Conservation (phyloP, 2,113 vertebrate genomes). For the Bos indicus region DNA sequence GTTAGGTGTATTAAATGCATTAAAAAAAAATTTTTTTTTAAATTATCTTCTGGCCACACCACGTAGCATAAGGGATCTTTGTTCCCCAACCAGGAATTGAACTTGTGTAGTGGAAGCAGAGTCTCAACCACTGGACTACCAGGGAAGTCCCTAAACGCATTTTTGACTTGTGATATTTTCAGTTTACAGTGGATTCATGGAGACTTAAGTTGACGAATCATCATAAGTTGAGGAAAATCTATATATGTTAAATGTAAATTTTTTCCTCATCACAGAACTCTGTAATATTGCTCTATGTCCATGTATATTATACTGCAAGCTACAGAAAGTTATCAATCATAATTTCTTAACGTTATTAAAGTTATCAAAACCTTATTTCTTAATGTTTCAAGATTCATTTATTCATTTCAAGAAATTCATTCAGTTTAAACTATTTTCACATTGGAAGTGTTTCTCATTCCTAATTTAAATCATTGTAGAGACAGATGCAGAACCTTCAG, state of each 20-base stretch:
- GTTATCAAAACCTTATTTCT: neutral
- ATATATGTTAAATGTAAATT: neutral
- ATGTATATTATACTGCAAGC: neutral
- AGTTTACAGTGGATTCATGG: neutral
- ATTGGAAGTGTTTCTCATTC: neutral
- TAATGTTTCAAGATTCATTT: neutral
- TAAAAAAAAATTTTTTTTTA: neutral
- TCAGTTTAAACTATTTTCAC: conserved; percentile 6
- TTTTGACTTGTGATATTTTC: neutral
- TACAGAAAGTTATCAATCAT: neutral
- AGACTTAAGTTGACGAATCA: neutral
- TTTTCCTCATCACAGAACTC: neutral
- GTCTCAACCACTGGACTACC: neutral
- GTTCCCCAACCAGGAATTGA: neutral
- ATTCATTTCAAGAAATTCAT: neutral
- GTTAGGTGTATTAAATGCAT: neutral
- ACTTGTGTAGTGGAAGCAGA: neutral
- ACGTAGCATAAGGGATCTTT: neutral
- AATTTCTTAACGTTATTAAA: conserved; percentile 1
- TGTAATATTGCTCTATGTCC: neutral
- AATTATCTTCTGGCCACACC: neutral
- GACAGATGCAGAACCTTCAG: neutral
- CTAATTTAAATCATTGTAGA: neutral
- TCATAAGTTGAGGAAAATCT: neutral
- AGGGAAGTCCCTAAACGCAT: neutral